Conservation (phyloP, 2,113 vertebrate genomes). For the Pogona vitticeps region DNA sequence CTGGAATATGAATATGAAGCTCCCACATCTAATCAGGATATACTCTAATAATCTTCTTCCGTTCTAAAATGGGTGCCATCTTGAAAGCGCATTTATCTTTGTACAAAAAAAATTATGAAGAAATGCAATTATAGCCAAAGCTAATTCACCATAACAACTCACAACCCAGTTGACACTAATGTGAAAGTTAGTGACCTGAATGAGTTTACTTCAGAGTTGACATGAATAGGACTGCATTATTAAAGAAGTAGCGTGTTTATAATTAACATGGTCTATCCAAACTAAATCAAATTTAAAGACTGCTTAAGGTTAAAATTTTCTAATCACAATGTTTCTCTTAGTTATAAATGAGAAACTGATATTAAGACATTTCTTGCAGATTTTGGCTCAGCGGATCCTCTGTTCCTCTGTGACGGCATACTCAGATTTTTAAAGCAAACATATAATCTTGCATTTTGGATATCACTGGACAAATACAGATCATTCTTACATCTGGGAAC, state of each 20-base stretch:
- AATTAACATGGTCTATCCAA: not conserved
- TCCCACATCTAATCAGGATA: too few relatives aligned
- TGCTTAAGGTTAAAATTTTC: not conserved
- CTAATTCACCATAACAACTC: not conserved
- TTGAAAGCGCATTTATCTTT: slow-evolving; percentile 50
- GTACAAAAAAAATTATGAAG: not conserved
- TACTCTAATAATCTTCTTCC: slow-evolving; percentile 83
- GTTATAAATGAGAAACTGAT: not conserved
- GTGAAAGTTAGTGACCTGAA: not conserved
- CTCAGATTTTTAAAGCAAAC: not conserved
- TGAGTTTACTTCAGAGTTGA: too few relatives aligned
- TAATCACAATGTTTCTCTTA: not conserved
- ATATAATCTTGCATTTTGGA: not conserved
- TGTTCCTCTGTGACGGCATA: too few relatives aligned
- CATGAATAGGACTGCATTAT: not conserved
- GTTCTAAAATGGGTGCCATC: slow-evolving; percentile 84
- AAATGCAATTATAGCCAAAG: not conserved
- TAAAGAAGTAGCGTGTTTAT: too few relatives aligned
- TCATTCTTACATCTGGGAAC: not conserved
- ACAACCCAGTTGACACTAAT: not conserved
- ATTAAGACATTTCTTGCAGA: not conserved
- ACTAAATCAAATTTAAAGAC: not conserved
- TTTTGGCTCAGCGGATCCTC: not conserved
- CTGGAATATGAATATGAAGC: too few relatives aligned
- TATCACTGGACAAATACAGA: not conserved